Percentiles rank a stretch among this genome's conserved stretches.
phyloP scores from a whole-genome alignment of 2,113 vertebrate genomes.

The Archocentrus centrarchus region DNA sequence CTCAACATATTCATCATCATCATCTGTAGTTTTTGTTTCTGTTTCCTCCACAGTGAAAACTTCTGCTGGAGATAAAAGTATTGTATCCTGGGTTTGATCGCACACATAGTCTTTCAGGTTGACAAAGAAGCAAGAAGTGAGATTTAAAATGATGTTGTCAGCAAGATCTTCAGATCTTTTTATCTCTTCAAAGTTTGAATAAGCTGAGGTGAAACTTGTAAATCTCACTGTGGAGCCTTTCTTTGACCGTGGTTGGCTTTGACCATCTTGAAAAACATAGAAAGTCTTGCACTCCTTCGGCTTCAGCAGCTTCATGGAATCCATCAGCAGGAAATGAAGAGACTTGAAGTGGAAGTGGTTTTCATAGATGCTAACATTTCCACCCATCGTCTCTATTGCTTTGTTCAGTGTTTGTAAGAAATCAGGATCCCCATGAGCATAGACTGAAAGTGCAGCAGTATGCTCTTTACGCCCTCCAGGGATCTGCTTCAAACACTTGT shows the following conservation, averaged over 20 bases:
- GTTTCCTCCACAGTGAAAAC: constrained; percentile 63
- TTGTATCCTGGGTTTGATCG: fast-evolving
- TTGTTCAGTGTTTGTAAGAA: background rate
- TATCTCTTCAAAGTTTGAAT: fast-evolving
- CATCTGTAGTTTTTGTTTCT: fast-evolving
- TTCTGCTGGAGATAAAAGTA: constrained; percentile 74
- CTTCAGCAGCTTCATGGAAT: too few relatives aligned
- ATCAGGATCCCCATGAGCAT: fast-evolving
- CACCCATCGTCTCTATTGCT: background rate
- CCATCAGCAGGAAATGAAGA: too few relatives aligned
- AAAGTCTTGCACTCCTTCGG: too few relatives aligned
- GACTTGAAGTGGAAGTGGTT: background rate
- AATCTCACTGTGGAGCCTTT: constrained; percentile 57
- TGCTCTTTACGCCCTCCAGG: background rate
- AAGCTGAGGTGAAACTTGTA: constrained; percentile 43
- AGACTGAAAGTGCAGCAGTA: background rate
- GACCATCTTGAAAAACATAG: too few relatives aligned
- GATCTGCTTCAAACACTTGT: background rate
- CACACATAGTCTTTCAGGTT: constrained; percentile 42
- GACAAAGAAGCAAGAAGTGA: constrained; percentile 70
- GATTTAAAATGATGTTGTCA: constrained; percentile 31
- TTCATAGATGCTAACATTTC: fast-evolving
- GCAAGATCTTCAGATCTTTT: too few relatives aligned
- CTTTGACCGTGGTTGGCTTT: fast-evolving
- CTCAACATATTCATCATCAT: fast-evolving